Evolutionary conservation across 1,140 invertebrate species (phyloP).

Genomic region (Drosophila athabasca): DNA sequence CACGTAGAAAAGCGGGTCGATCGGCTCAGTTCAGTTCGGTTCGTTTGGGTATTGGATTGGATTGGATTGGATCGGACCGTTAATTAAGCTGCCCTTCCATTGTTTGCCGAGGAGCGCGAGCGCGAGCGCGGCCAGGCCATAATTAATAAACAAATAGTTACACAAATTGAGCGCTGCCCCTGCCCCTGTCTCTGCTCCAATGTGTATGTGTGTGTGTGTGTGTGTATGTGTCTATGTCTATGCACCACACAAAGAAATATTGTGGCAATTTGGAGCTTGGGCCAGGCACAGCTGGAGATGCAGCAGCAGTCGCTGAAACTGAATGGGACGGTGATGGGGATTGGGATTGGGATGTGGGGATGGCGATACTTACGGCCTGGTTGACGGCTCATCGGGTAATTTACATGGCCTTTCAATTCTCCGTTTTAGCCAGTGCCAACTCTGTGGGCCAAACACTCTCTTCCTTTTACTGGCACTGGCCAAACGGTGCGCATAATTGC

Average conservation of each 20-base stretch:
- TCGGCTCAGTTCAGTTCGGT: not conserved
- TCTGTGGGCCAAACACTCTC: conserved; percentile 69
- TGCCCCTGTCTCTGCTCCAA: too few relatives aligned
- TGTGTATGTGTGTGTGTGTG: conserved; percentile 7
- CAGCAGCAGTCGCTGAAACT: conserved; percentile 18
- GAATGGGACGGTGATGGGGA: not conserved
- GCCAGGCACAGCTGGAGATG: conserved; percentile 66
- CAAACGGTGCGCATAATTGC: conserved; percentile 77
- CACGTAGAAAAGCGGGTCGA: conserved; percentile 59
- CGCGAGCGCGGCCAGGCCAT: conserved; percentile 29
- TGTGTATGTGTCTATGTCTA: conserved; percentile 2
- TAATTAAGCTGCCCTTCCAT: conserved; percentile 60
- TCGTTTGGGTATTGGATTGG: conserved; percentile 1
- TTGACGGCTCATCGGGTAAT: conserved; percentile 68
- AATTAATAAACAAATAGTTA: conserved; percentile 78
- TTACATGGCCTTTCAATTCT: conserved; percentile 79
- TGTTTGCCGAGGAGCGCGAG: conserved; percentile 37
- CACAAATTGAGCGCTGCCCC: conserved; percentile 33
- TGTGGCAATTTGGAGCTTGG: conserved; percentile 64
- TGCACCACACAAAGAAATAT: conserved; percentile 49
- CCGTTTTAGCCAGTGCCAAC: conserved; percentile 46
- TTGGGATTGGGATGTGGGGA: too few relatives aligned
- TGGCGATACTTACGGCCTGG: not conserved
- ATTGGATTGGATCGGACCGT: conserved; percentile 29
- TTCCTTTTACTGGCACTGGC: conserved; percentile 69